Percentiles rank a stretch among this genome's conserved stretches.
Conservation (phyloP, 1,140 invertebrate genomes). For the Planococcus citri region DNA sequence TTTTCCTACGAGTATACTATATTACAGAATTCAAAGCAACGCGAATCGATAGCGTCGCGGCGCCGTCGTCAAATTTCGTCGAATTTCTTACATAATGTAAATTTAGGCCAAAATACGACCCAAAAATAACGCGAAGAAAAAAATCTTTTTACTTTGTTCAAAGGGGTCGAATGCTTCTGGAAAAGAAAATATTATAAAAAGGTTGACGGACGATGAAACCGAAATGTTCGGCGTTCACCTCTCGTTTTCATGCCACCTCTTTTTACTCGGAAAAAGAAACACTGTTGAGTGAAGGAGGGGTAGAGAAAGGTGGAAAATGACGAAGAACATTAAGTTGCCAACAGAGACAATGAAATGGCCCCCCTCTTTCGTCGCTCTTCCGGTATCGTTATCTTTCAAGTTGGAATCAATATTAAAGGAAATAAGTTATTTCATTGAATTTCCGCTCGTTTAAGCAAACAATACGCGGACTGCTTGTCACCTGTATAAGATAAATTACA, state of each 20-base stretch:
- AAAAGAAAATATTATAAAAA: no score
- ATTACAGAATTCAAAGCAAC: no score
- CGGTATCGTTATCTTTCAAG: no score
- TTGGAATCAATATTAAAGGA: not conserved
- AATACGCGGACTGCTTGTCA: not conserved
- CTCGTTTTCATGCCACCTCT: no score
- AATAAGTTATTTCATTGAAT: not conserved
- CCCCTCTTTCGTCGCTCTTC: not conserved
- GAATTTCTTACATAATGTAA: no score
- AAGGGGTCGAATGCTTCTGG: no score
- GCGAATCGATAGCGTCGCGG: no score
- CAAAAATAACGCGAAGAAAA: no score
- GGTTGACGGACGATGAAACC: not conserved
- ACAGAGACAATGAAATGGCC: not conserved
- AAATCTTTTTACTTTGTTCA: no score
- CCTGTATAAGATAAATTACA: not conserved
- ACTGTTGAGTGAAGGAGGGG: not conserved
- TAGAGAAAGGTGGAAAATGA: not conserved
- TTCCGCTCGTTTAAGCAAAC: constrained; percentile 2
- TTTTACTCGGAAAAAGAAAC: not conserved
- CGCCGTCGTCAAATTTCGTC: no score
- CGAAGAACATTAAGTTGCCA: not conserved
- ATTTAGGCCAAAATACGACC: no score
- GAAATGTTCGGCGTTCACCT: not conserved
- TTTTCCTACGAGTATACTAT: no score